A percentile compares a stretch with the other conserved stretches of the same genome.
These are phyloP conservation scores for Perccottus glenii DNA, from an alignment of 2,113 vertebrate species.

Conservation along the genomic window DNA sequence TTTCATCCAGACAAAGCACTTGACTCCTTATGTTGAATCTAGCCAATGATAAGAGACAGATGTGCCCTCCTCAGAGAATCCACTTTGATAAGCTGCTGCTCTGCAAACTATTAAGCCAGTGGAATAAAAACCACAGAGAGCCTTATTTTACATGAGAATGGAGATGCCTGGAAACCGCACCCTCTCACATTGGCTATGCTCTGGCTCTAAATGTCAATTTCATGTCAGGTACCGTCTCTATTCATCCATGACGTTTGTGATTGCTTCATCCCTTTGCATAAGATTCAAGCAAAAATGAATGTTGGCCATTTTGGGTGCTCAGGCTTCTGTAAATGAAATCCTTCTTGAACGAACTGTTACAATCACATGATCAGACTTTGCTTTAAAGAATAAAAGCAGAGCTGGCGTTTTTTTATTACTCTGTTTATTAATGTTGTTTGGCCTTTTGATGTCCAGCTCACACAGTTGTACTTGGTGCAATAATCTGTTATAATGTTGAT, in stretches of 20 bases:
- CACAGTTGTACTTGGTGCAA: conserved; percentile 34
- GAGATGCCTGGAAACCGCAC: conserved; percentile 46
- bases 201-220: conserved; percentile 73
- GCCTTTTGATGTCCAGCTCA: conserved; percentile 27
- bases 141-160: conserved; percentile 67
- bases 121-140: conserved; percentile 11
- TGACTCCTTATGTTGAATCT: conserved; percentile 48
- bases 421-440: conserved; percentile 18
- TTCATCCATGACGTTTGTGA: conserved; percentile 66
- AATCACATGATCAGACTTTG: conserved; percentile 20
- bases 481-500: conserved; percentile 81
- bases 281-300: conserved; percentile 54
- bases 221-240: conserved; percentile 60
- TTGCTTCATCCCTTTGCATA: conserved; percentile 68
- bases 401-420: conserved; percentile 5
- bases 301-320: conserved; percentile 31
- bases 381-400: conserved; percentile 17
- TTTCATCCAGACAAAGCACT: conserved; percentile 64
- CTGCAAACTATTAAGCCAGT: conserved; percentile 56
- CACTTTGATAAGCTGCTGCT: conserved; percentile 56
- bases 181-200: conserved; percentile 31
- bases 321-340: conserved; percentile 35
- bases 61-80: conserved; percentile 59
- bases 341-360: conserved; percentile 32
- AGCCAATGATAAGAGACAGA: conserved; percentile 68